Evolutionary conservation across 2,888 invertebrate species (phyloP).

Genomic region (Pseudanteris insignis): DNA sequence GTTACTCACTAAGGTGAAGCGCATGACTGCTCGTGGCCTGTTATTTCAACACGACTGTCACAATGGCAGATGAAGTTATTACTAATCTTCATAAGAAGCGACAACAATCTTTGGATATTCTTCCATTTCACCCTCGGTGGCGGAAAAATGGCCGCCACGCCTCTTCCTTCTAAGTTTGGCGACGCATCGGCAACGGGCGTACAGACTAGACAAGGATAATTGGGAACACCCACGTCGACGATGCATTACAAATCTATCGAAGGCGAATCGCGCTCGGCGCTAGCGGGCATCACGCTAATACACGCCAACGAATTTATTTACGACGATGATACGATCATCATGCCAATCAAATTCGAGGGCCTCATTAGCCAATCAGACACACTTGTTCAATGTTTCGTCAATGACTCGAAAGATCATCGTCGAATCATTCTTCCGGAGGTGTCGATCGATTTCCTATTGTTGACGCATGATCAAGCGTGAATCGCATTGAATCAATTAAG

Average conservation of each 20-base stretch:
- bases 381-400: too few relatives aligned
- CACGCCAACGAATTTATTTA: too few relatives aligned
- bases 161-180: constrained; percentile 45
- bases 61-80: constrained; percentile 40
- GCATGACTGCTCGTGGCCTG: constrained; percentile 38
- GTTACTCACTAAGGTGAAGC: constrained; percentile 37
- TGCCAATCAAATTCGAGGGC: too few relatives aligned
- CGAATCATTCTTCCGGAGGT: too few relatives aligned
- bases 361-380: too few relatives aligned
- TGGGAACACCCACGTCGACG: constrained; percentile 42
- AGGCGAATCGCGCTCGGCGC: constrained; percentile 37
- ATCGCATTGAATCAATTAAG: too few relatives aligned
- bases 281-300: too few relatives aligned
- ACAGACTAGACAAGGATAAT: constrained; percentile 41
- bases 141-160: constrained; percentile 46
- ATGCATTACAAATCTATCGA: constrained; percentile 37
- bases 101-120: constrained; percentile 46
- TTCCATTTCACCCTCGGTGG: constrained; percentile 44
- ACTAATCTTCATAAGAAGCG: constrained; percentile 45
- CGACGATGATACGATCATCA: too few relatives aligned
- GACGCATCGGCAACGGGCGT: constrained; percentile 23
- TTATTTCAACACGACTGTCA: constrained; percentile 35
- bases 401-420: too few relatives aligned
- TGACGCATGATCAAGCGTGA: too few relatives aligned
- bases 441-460: too few relatives aligned